Base-by-base conservation (phyloP, 2,797 vertebrate species). In the Poeciliopsis paucimaculata region DNA sequence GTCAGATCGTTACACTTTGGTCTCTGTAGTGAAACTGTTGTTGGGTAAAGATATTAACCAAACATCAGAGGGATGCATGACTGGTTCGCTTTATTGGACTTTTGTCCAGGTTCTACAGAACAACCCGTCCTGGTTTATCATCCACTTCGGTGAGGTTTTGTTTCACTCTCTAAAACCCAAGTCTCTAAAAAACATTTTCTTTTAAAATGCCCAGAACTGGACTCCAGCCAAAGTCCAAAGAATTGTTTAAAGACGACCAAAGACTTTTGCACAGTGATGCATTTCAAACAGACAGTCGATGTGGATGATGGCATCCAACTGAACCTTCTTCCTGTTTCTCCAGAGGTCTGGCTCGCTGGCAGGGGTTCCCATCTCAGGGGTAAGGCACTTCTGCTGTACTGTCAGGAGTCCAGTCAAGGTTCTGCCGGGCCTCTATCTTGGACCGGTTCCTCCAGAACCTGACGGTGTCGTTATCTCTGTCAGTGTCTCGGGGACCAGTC, bases 401-500 rank as follows among this genome's bases (percentile, higher is more conserved):
- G 34, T 66, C 60, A 20, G 60, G 57, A 62, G 31, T 64, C 34
- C 62, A 16, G 62, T 39, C 62, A 39, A 39, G n/a, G 60, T 64
- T 18, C 31, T 64, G 60, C 60, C 7, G 31, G 31, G 36, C 34
- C 60, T 20, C 15, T 6, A 2, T 8, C 60, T 34, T 20, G 60
- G 60, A 34, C 15, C 31, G 60, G 60, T 68, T 68, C 64, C 36
- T 41, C 64, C 36, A 64, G 18, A 23, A 68, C 16, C 2, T 64
- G 12, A 76, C 45, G 18, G 16, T 31, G 0, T 23, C 6, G 8
- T 46, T 68, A 20, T 80, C 46, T 82, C 20, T 90, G 79, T 51
- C 93, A 99, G 98, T 99, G 97, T 93, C 94, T 99, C 51, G 98
- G 98, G 18, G 98, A 99, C 92, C 98, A 99, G 82, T 97, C 97